Evolutionary conservation across 2,797 vertebrate genomes (phyloP).

Genomic region (Bothrops alternatus): DNA sequence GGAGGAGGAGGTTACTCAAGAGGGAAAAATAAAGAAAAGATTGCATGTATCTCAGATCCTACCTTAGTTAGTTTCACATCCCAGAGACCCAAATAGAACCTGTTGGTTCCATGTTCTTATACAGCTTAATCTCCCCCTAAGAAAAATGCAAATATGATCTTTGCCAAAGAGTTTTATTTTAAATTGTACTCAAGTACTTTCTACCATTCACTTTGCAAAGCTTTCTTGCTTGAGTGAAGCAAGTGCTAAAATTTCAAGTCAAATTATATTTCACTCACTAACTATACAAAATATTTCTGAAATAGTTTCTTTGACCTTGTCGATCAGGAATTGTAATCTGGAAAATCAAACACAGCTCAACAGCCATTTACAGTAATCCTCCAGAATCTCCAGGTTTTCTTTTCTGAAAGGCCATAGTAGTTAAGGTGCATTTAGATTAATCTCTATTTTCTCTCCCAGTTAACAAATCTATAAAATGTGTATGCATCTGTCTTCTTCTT

Average conservation of each 20-base stretch:
- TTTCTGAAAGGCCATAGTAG: not conserved
- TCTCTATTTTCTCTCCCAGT: not conserved
- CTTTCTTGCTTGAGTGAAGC: not conserved
- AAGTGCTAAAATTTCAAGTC: not conserved
- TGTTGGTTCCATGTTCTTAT: not conserved
- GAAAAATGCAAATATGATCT: not conserved
- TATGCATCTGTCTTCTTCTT: conserved; percentile 53
- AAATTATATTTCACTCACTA: not conserved
- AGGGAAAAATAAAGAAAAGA: not conserved
- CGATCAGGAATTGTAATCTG: not conserved
- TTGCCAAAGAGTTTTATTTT: not conserved
- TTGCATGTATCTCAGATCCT: not conserved
- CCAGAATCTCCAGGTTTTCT: not conserved
- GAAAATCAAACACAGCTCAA: not conserved
- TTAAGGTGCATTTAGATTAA: not conserved
- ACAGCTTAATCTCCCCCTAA: not conserved
- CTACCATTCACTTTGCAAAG: too few species aligned
- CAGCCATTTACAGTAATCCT: not conserved
- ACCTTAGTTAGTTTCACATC: not conserved
- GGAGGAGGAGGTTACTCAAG: not conserved
- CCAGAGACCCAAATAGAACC: not conserved
- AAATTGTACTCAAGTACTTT: not conserved
- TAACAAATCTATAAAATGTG: conserved; percentile 18
- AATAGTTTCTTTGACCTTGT: not conserved
- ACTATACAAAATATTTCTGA: not conserved